Evolutionary conservation across 2,113 vertebrate genomes (phyloP), one percentile per base, ranked within the genome.

Genomic region (Thinocorus orbignyianus): DNA sequence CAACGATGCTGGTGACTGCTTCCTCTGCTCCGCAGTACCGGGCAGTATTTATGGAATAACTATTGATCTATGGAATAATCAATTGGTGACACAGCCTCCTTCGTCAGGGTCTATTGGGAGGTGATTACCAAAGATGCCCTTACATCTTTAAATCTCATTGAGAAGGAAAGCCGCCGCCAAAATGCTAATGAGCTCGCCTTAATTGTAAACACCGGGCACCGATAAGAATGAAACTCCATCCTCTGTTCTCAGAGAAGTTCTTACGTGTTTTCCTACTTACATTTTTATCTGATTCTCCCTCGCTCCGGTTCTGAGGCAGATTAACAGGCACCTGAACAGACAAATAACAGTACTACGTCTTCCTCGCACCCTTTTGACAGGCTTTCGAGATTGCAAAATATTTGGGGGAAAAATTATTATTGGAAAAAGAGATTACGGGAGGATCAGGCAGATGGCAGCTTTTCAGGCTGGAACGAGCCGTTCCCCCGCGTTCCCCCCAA

Each of bases 171-270:
- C 73, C 48, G 46, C 73, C 58, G 91, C 88, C 73, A 89, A 93
- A 95, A 92, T 94, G 92, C 90, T 96, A 96, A 97, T 94, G 90
- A 96, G 92, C 74, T 87, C 3, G 4, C 93, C 70, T 95, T 96
- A 96, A 96, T 92, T 77, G 96, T 96, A 95, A 96, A 97, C 92
- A 76, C 3, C 55, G 49, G 68, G 80, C 91, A 37, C 81, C 44
- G 92, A 92, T 84, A 96, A 95, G 90, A 96, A 78, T 26, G 81
- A 91, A 98, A 97, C 95, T 96, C 94, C 92, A 71, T 92, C 94
- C 97, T 94, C 97, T 83, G 91, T 93, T 94, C 93, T 80, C 41
- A 64, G 68, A 95, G 88, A 57, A 74, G 95, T 97, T 96, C 93
- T 95, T 89, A 94, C 84, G 52, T 92, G 90, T 90, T 97, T 96